Base-by-base conservation (phyloP, 2,888 invertebrate species). In the Folsomia manolachei region DNA sequence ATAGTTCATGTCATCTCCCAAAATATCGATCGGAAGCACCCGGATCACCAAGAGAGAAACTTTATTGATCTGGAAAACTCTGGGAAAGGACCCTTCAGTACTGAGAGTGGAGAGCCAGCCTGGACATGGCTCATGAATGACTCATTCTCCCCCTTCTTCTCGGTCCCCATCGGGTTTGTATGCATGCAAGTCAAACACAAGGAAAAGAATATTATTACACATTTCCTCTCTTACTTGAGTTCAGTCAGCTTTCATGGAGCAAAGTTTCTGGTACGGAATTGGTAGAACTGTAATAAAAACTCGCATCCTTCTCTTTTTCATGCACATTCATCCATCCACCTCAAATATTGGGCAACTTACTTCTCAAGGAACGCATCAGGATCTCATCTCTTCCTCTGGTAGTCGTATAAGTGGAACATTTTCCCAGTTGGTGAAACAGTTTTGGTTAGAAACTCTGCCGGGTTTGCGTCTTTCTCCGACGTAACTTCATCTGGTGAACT, bases 141-240 rank as follows among this genome's bases (percentile, higher is more conserved):
- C 62, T 70, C 70, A 70, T 53, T 70, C 63, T 70, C 27, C 51
- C 39, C 39, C n/a, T n/a, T n/a, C n/a, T n/a, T 21, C n/a, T 70
- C 51, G 63, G 63, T 63, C 70, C 63, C 62, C 63, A 62, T 70
- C 63, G 62, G 62, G 26, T 51, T 27, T 63, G 70, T 63, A 70
- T n/a, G n/a, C n/a, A n/a, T n/a, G n/a, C n/a, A n/a, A n/a, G n/a
- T n/a, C n/a, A n/a, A n/a, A n/a, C n/a, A n/a, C n/a, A n/a, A n/a
- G n/a, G n/a, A n/a, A n/a, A n/a, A n/a, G n/a, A n/a, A n/a, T n/a
- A n/a, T n/a, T n/a, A n/a, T n/a, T n/a, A n/a, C n/a, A n/a, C n/a
- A n/a, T n/a, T n/a, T n/a, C n/a, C n/a, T n/a, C n/a, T n/a, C n/a
- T n/a, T n/a, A n/a, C n/a, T n/a, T n/a, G n/a, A n/a, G n/a, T n/a